Evolutionary conservation across 2,888 invertebrate species (phyloP).

Genomic region (Seira ritae): DNA sequence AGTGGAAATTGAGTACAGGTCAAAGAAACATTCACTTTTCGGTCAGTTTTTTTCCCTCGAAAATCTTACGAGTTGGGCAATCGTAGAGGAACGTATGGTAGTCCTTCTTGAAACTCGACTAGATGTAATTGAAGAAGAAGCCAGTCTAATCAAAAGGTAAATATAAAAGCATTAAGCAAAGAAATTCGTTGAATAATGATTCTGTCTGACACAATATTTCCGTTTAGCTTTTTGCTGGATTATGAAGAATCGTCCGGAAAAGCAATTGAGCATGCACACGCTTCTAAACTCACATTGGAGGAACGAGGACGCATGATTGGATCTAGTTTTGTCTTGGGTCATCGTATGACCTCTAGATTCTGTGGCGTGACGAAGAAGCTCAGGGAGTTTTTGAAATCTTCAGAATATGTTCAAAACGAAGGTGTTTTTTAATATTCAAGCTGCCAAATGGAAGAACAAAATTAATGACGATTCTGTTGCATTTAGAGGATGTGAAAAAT

Average conservation of each 20-base stretch:
- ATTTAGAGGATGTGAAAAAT: neutral
- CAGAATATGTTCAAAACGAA: neutral
- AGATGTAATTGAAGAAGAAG: neutral
- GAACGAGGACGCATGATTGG: slow-evolving; percentile 3
- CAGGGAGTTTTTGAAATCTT: neutral
- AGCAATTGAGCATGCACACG: neutral
- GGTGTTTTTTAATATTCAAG: too few species aligned
- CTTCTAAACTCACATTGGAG: neutral
- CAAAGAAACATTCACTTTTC: neutral
- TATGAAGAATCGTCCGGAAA: neutral
- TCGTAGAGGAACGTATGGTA: neutral
- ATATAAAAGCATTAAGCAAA: too few species aligned
- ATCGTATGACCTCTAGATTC: slow-evolving; percentile 20
- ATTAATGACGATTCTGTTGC: neutral
- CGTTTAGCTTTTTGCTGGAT: neutral
- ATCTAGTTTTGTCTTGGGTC: slow-evolving; percentile 5
- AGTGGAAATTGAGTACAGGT: too few species aligned
- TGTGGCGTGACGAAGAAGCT: neutral
- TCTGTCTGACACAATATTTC: neutral
- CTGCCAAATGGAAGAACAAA: too few species aligned
- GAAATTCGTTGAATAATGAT: too few species aligned
- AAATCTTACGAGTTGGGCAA: neutral
- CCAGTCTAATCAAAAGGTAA: neutral
- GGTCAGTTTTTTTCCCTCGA: neutral
- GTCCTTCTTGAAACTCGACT: neutral